Base-by-base conservation (phyloP, 2,797 vertebrate genomes). In the Malurus leucopterus region DNA sequence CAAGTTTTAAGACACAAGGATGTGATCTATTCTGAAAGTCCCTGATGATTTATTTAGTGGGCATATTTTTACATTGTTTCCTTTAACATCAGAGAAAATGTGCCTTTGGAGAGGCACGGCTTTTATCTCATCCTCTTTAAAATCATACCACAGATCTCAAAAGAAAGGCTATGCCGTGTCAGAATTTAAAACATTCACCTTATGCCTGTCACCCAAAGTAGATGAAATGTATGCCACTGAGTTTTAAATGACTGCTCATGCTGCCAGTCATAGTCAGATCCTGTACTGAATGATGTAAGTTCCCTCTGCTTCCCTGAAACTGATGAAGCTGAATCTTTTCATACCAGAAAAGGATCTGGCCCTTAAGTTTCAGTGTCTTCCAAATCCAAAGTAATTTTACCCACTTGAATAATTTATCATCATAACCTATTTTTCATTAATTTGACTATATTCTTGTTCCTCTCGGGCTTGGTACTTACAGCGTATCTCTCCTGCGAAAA, bases 61-160 rank as follows among this genome's bases (percentile, higher is more conserved):
- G 93, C 81, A 94, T 89, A 92, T 95, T 95, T 94, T 91, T 93
- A 95, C 87, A 95, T 95, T 93, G 93, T 94, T 94, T 95, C 91
- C 43, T 89, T 89, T 89, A 93, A 91, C 71, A 86, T 93, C 89
- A 93, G 83, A 93, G 91, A 86, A 82, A 94, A 92, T 47, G 91
- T 86, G 71, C 77, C 71, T 94, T 92, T 86, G 72, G 89, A 93
- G 78, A 93, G 9, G 68, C 50, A 82, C 0, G 1, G 74, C 92
- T 94, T 93, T 94, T 91, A 91, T 93, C 86, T 95, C 69, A 63
- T 76, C 78, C 74, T 36, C 82, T 93, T 95, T 88, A 91, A 92
- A 95, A 91, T 86, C 69, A 38, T n/a, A 82, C 70, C 44, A 65
- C 64, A 46, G 71, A 91, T 82, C 83, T 89, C 62, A 61, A 93